phyloP scores from a whole-genome alignment of 2,797 vertebrate species.

The Tolypeutes matacus region DNA sequence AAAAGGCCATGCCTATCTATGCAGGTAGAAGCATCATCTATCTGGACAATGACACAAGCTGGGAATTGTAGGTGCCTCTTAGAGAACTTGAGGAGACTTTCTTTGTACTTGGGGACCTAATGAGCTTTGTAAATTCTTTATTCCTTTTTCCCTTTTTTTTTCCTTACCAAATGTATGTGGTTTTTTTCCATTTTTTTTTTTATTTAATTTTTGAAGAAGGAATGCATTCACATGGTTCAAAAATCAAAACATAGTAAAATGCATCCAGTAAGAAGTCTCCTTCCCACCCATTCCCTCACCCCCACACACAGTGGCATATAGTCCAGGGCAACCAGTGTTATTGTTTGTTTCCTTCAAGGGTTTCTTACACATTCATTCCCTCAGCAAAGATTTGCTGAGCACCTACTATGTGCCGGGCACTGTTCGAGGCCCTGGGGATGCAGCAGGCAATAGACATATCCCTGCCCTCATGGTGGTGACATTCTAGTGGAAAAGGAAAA shows the following conservation, averaged over 20 bases:
- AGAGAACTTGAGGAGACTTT: neutral
- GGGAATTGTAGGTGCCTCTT: neutral
- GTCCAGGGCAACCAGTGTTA: fast-evolving
- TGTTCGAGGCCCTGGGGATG: neutral
- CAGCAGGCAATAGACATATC: neutral
- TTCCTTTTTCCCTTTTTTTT: too few relatives aligned
- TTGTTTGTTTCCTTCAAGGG: neutral
- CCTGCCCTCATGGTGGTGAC: neutral
- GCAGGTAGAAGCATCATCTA: neutral
- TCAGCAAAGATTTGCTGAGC: neutral
- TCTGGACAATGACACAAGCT: neutral
- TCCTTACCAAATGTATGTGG: neutral
- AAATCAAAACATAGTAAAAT: neutral
- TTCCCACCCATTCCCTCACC: neutral
- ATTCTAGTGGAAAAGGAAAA: neutral
- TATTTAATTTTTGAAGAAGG: neutral
- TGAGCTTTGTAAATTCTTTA: neutral
- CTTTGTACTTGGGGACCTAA: neutral
- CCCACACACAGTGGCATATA: neutral
- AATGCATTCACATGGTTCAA: neutral
- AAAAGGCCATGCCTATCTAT: neutral
- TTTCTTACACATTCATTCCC: neutral
- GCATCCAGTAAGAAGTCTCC: neutral
- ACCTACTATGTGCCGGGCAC: neutral
- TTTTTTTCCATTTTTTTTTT: neutral